Base-by-base conservation (phyloP, 1,140 invertebrate species). In the Heliothis subflexa region DNA sequence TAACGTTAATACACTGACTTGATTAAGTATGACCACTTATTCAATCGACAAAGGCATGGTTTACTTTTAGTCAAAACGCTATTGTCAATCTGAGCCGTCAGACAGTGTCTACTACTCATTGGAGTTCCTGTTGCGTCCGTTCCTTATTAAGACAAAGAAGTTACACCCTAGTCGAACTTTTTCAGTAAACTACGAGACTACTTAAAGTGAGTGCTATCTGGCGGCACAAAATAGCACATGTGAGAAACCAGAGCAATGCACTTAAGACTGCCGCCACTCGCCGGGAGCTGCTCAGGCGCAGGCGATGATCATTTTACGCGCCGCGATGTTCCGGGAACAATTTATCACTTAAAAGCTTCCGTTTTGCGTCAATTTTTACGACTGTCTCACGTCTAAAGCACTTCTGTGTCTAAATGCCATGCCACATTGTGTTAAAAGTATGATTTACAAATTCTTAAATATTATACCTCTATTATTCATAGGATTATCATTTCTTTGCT, bases 311-410 rank as follows among this genome's bases (percentile, higher is more conserved):
- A 88, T 89, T 94, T 92, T 91, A 93, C 91, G 88, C 86, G 87
- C 85, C 87, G 88, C 87, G 83, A 87, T 80, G 91, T 94, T 94
- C 92, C 91, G 91, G 87, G 84, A 88, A 86, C 90, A 91, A 94
- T 94, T 93, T 93, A 94, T 92, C 92, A 93, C 88, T 94, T 94
- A 90, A 89, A 92, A 91, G 89, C 92, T 94, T 94, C 92, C 92
- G 91, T 83, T 88, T 85, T 82, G 80, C 84, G 79, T 84, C 66
- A 80, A 74, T 84, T 86, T 89, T 90, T 89, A 89, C 80, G 85
- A 86, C 33, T 40, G 79, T 82, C 77, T 82, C 82, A 64, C 76
- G 59, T 61, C 72, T 68, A 82, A 80, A 85, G 80, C 54, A 40
- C 33, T 40, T 40, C 33, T 40, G 7, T 9, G 33, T 40, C 33